Evolutionary conservation across 2,113 vertebrate genomes (phyloP), one percentile per base, ranked within the genome.

Genomic region (Ploceus nigricollis): DNA sequence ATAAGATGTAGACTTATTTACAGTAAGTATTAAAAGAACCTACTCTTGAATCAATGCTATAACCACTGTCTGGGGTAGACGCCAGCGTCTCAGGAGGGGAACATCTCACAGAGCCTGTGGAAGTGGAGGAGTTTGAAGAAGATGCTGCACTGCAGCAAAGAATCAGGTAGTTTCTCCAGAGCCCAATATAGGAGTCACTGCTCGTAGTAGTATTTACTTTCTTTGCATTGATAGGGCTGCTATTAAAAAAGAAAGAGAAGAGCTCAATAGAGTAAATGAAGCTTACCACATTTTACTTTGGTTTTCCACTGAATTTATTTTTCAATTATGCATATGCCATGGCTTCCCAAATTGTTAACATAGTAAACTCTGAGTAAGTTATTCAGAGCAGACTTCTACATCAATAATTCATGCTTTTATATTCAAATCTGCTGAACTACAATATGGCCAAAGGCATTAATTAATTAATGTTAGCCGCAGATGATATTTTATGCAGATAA

Each of bases 91-190:
- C 99, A 4, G 99, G 99, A 80, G 99, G 99, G 95, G 99, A 99
- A 94, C 99, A 99, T 97, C 99, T 98, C 97, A 99, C 98, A 82
- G 99, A 99, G 90, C 99, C 99, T 23, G 99, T 87, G 24, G 98
- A 98, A 40, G 98, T 45, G 42, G 98, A 98, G 28, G 97, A 97
- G 3, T 97, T 91, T 3, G 98, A 56, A 53, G 98, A 98, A 20
- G 98, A 98, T 16, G 99, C 99, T 21, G 99, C 98, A 90, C 99
- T 99, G 98, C 99, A 99, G 98, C 99, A 99, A 54, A 99, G 98
- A 68, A 99, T 99, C 96, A 99, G 98, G 93, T 99, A 99, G 98
- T 99, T 99, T 95, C 99, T 99, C 99, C 99, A 99, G 69, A 99
- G 99, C 17, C 99, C 99, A 15, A 99, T 89, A 86, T 99, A 99